Evolutionary conservation across 2,797 vertebrate species (phyloP), one percentile per base, ranked within the genome.

Genomic region (Gymnodraco acuticeps): DNA sequence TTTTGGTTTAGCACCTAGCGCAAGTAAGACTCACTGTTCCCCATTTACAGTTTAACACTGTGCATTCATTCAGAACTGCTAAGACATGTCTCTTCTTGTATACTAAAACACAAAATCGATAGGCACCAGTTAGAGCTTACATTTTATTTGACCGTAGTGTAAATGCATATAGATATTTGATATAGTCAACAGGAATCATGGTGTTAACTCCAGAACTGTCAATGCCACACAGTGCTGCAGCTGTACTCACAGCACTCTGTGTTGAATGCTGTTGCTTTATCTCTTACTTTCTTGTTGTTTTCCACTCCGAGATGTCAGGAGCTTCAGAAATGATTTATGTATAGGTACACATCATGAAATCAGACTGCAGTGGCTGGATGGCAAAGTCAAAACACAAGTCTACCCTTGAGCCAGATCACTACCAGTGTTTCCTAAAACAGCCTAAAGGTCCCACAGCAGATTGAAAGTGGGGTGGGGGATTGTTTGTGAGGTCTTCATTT

Each of bases 401-500:
- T 38, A 88, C 73, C 86, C 81, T 91, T 91, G 75, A 90, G 68
- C 68, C 54, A 27, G 63, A 70, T 64, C 41, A 66, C 77, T 72
- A n/a, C 47, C 33, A 13, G 19, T 41, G 60, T 73, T 89, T 67
- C 66, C 70, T 74, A 58, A 82, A 86, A 75, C 27, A 59, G 55
- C 70, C 69, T 65, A 67, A 81, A 87, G 69, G 75, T 74, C 70
- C 43, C 46, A 1, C 70, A 65, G 81, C 70, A 81, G 76, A 88
- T 86, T 90, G 81, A 78, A 84, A 80, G 79, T 48, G 55, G 60
- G 50, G 9, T 11, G 15, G 15, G 59, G 33, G 58, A 27, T 55
- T 82, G 76, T 81, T 84, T 84, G 69, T 48, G 64, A 79, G 54
- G 66, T 79, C 80, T 52, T 85, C 81, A 80, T 89, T 88, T 94